Percentiles rank a stretch among this genome's conserved stretches.
These are phyloP conservation scores for Psittacula echo DNA, from an alignment of 2,797 vertebrate species.

Conservation along the genomic window DNA sequence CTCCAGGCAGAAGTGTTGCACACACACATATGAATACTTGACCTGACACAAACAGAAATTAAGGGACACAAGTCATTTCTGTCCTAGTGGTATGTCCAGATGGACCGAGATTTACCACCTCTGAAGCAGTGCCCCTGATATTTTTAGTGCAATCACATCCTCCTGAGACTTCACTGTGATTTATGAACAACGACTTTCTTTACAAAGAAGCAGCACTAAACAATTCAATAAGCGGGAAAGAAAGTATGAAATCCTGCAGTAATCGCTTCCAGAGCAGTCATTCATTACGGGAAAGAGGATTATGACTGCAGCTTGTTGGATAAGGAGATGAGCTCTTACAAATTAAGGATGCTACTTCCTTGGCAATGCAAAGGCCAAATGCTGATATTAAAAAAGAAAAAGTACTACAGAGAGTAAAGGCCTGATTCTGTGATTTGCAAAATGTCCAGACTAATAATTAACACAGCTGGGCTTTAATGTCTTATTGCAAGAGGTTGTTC, in stretches of 20 bases:
- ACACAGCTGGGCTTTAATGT: background rate
- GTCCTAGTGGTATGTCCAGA: background rate
- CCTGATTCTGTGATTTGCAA: background rate
- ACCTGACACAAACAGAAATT: background rate
- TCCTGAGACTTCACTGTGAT: background rate
- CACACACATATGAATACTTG: background rate
- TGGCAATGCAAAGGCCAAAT: background rate
- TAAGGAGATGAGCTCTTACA: conserved; percentile 58
- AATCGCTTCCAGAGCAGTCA: conserved; percentile 53
- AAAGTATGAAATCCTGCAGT: conserved; percentile 47
- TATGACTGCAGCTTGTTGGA: conserved; percentile 16
- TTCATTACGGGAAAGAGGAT: conserved; percentile 57
- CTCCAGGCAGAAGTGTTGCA: background rate
- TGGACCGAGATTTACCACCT: background rate
- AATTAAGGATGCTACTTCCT: conserved; percentile 40
- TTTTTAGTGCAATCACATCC: background rate
- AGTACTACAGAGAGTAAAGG: background rate
- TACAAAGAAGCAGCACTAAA: background rate
- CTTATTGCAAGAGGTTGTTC: conserved; percentile 16
- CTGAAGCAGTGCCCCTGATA: background rate
- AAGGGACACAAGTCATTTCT: background rate
- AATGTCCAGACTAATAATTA: background rate
- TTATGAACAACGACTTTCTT: conserved; percentile 21
- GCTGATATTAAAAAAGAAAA: conserved; percentile 3
- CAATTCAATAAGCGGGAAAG: conserved; percentile 10